Percentiles rank a stretch among this genome's conserved stretches.
Conservation (phyloP, 2,113 vertebrate species). For the Microcebus jonahi region DNA sequence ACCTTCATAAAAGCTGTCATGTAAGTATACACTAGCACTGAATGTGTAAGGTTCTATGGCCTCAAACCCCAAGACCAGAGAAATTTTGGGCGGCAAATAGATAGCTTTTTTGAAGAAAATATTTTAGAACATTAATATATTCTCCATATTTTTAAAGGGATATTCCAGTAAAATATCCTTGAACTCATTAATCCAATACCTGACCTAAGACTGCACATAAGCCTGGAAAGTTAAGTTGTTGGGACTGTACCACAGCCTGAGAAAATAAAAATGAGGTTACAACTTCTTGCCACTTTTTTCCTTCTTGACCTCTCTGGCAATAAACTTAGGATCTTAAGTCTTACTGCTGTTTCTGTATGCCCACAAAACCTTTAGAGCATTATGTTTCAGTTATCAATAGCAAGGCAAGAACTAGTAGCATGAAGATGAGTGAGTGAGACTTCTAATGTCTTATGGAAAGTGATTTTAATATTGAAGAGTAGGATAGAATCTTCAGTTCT, state of each 20-base stretch:
- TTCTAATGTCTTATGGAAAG: neutral
- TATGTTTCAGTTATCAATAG: neutral
- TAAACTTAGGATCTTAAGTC: neutral
- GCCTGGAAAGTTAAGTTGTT: neutral
- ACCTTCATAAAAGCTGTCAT: constrained; percentile 13
- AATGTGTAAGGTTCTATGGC: constrained; percentile 29
- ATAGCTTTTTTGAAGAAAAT: constrained; percentile 30
- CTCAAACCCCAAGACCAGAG: constrained; percentile 54
- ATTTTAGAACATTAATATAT: constrained; percentile 41
- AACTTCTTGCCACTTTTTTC: neutral
- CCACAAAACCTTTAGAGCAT: neutral
- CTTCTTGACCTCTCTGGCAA: neutral
- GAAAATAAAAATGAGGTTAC: neutral
- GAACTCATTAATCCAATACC: neutral
- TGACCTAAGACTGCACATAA: neutral
- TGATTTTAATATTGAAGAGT: neutral
- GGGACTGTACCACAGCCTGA: neutral
- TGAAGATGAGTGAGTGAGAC: neutral
- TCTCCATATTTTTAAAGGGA: neutral
- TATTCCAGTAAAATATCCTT: constrained; percentile 23
- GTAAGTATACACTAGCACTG: constrained; percentile 35
- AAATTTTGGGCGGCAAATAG: constrained; percentile 46
- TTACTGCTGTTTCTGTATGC: neutral
- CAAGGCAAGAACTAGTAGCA: neutral
- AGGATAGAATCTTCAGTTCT: neutral